phyloP scores from a whole-genome alignment of 2,888 invertebrate genomes.

The Cantharis nigra region DNA sequence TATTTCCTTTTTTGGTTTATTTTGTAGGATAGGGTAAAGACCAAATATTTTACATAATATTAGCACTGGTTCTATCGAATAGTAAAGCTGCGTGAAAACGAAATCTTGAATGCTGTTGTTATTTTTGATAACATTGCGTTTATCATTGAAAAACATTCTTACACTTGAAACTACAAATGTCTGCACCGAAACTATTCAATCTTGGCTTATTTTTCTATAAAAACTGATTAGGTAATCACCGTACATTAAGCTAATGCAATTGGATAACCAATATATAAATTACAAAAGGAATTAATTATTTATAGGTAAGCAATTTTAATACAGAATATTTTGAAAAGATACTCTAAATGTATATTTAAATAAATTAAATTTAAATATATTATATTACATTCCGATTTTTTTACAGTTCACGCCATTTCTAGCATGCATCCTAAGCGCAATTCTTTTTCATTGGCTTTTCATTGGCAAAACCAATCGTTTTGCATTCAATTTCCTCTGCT shows the following conservation, averaged over 20 bases:
- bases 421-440: too few relatives aligned
- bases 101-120: background rate
- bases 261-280: background rate
- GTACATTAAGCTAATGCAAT: background rate
- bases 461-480: too few relatives aligned
- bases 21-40: slow-evolving; percentile 13
- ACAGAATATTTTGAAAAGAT: background rate
- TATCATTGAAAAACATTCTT: background rate
- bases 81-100: background rate
- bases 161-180: background rate
- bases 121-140: background rate
- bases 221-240: background rate
- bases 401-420: too few relatives aligned
- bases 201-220: background rate
- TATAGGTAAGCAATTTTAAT: background rate
- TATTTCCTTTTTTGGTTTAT: slow-evolving; percentile 7
- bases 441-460: too few relatives aligned
- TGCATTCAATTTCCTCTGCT: too few relatives aligned
- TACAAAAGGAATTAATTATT: background rate
- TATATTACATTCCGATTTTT: too few relatives aligned
- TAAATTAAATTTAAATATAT: background rate
- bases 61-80: slow-evolving; percentile 20
- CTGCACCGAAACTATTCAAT: background rate
- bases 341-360: background rate
- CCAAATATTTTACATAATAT: slow-evolving; percentile 27